Base-by-base conservation (phyloP, 64 coral and sea anemone species). In the Montipora efflorescens region DNA sequence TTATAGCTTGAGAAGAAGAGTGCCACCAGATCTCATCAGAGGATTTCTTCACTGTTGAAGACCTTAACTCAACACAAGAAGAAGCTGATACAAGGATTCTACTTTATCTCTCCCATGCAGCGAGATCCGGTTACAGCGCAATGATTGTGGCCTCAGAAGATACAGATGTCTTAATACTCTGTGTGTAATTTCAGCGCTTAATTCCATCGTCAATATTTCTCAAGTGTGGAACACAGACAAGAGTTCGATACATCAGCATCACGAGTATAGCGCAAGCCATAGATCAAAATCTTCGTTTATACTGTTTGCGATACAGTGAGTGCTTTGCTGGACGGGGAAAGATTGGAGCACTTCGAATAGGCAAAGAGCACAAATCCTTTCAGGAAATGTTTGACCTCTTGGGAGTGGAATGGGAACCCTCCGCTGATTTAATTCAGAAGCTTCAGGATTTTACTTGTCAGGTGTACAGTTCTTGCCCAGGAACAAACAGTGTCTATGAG, bases 121-220 rank as follows among this genome's bases (percentile, higher is more conserved):
- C 90, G 15, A 58, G 67, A n/a, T 14, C 0, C 6, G 80, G 80
- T 47, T 92, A 76, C n/a, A 62, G 28, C 22, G 4, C 79, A 10
- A n/a, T 80, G 20, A 48, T 90, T 20, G 69, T 90, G 50, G 6
- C 59, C 18, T 90, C 90, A 82, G 90, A 92, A 47, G 90, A 92
- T 25, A 92, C 90, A 47, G 91, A 84, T 92, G 90, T 92, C 18
- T 92, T 92, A 15, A 59, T 92, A 43, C 69, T 92, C 51, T 84
- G 79, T 83, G 48, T 93, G 72, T 68, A 82, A 59, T 87, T 93
- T 73, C 84, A 87, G 67, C 66, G 68, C 59, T 92, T 77, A 48
- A 84, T 92, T 76, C 90, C 90, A 59, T 7, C 67, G 18, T 28
- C 70, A 20, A 50, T 87, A 2, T 92, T 44, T 55, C 20, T 75